Conservation (phyloP, 2,797 vertebrate genomes). For the Anabas testudineus region DNA sequence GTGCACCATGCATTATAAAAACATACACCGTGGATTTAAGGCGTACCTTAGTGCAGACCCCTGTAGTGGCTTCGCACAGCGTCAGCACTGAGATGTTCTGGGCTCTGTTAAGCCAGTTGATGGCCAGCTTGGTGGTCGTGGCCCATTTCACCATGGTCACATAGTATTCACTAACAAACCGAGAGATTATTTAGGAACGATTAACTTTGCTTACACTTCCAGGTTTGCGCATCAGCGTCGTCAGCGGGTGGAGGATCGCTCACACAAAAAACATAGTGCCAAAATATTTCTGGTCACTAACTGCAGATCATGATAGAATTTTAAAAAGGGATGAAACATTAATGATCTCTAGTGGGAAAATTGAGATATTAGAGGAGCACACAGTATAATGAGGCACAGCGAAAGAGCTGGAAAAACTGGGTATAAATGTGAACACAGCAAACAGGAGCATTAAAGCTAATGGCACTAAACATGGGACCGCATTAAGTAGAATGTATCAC, state of each 20-base stretch:
- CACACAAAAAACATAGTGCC: neutral
- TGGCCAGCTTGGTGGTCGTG: conserved; percentile 95
- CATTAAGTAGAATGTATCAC: conserved; percentile 23
- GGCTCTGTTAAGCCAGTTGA: conserved; percentile 97
- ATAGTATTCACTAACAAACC: conserved; percentile 89
- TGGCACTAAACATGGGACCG: conserved; percentile 12
- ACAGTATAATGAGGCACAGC: conserved; percentile 32
- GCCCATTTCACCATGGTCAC: conserved; percentile 99
- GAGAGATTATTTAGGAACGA: neutral
- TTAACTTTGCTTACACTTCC: neutral
- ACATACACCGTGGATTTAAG: accelerated
- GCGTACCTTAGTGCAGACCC: conserved; percentile 95
- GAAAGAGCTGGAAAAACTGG: conserved; percentile 15
- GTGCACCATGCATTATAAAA: conserved; percentile 43
- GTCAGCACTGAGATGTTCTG: conserved; percentile 98
- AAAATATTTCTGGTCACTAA: conserved; percentile 27
- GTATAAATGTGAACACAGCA: conserved; percentile 27
- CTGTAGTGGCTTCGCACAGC: conserved; percentile 95
- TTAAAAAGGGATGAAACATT: conserved; percentile 29
- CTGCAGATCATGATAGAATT: conserved; percentile 18
- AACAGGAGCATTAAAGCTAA: conserved; percentile 42
- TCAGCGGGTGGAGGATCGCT: neutral
- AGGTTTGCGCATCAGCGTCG: neutral
- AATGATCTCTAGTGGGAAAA: conserved; percentile 25
- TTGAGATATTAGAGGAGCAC: conserved; percentile 12